Evolutionary conservation across 2,113 vertebrate genomes (phyloP).

Genomic region (chimpanzee (Pan troglodytes)): NHGRI_mPanTro3-v2.1_pri NC_086015.1:147033501-147034000

Average conservation of each 20-base stretch:
- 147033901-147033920: constrained; percentile 85
- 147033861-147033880: constrained; percentile 80
- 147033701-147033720: background rate
- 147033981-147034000: constrained; percentile 80
- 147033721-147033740: background rate
- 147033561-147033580: background rate
- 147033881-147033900: constrained; percentile 84
- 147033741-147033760: background rate
- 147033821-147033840: background rate
- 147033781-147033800: background rate
- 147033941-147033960: constrained; percentile 80
- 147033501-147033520: background rate
- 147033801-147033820: background rate
- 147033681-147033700: background rate
- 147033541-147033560: background rate
- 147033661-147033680: background rate
- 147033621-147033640: background rate
- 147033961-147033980: constrained; percentile 81
- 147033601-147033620: background rate
- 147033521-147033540: background rate
- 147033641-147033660: background rate
- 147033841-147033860: constrained; percentile 86
- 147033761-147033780: background rate
- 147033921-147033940: constrained; percentile 85
- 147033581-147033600: background rate